Conservation (phyloP, 2,888 invertebrate species). For the Cerastis leucographa region DNA sequence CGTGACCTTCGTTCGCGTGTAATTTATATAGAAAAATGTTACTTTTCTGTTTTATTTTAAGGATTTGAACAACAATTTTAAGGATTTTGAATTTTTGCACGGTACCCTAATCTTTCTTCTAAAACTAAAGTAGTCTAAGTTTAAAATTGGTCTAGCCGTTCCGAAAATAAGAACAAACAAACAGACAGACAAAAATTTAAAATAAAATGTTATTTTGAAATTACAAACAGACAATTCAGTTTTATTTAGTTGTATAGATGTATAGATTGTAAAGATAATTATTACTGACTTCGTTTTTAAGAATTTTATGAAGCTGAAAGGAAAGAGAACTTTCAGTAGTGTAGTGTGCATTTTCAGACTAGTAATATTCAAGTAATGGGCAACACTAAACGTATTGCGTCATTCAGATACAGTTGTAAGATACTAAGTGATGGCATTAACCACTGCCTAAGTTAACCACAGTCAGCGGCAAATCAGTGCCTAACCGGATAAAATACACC, state of each 20-base stretch:
- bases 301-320: conserved; percentile 4
- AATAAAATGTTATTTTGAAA: neutral
- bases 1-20: neutral
- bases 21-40: neutral
- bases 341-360: conserved; percentile 6
- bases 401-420: neutral
- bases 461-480: neutral
- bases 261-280: neutral
- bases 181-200: neutral
- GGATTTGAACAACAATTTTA: neutral
- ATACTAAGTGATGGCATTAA: neutral
- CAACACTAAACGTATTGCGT: neutral
- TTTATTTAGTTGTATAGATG: neutral
- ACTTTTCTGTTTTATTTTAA: neutral
- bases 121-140: too few relatives aligned
- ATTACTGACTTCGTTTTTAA: neutral
- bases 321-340: neutral
- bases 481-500: neutral
- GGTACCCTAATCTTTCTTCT: neutral
- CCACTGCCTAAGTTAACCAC: neutral
- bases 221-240: neutral
- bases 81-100: neutral
- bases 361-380: neutral
- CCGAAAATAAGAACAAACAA: neutral
- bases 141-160: neutral